Base-by-base conservation (phyloP, 2,888 invertebrate genomes). In the Adineta ricciae region DNA sequence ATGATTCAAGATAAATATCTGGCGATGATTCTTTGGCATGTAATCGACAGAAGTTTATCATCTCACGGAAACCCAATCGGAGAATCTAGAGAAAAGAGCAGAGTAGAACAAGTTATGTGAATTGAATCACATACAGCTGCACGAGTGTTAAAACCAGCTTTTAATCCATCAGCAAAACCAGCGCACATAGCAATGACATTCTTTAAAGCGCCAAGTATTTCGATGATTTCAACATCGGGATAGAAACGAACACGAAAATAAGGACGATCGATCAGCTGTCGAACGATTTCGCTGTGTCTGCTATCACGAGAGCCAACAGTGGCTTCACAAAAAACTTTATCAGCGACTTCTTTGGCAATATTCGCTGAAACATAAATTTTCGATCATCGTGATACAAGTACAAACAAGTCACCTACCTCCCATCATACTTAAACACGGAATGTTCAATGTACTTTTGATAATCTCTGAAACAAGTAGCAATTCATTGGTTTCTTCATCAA, bases 141-240 rank as follows among this genome's bases (percentile, higher is more conserved):
- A 2, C 78, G 78, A n/a, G 78, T 78, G 41, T 78, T 78, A 38
- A 78, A 78, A 24, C 78, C 78, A 38, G 41, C 38, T 78, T 78
- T 24, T 41, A 78, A 83, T 21, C 49, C 99, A 90, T 99, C 99
- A 1, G 96, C 94, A 90, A 99, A 97, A 84, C 99, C 99, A 84
- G 98, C 98, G 83, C 96, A 98, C 87, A 96, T 96, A 0, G 97
- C 99, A 3, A 99, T 97, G 88, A 99, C 95, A 91, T 99, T 99
- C 93, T 99, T 99, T 46, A 99, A 92, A 86, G 98, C 99, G 84
- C 99, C 99, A 90, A 99, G 99, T 87, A 97, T 94, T 92, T 99
- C 99, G 14, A 99, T 98, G 27, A 97, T 95, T 88, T 96, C 95
- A 87, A 95, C 95, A 91, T 99, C 99, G 87, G 95, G 95, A 0